These are phyloP conservation scores for Procambarus clarkii DNA, from an alignment of 1,140 invertebrate genomes.

Conservation along the genomic window DNA sequence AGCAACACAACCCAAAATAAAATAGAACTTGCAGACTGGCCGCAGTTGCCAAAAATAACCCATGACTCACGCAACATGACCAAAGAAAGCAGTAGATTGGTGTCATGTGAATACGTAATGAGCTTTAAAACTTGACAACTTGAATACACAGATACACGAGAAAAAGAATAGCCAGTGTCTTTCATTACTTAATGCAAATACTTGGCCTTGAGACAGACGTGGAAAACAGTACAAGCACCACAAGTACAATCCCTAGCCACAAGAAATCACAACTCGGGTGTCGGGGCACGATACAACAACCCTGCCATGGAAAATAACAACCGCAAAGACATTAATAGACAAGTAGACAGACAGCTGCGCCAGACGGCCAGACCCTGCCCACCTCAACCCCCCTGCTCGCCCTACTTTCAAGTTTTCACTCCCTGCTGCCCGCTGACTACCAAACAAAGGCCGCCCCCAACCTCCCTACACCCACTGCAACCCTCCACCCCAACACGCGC, in stretches of 20 bases:
- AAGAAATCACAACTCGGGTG: no score
- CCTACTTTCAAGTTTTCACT: slow-evolving; percentile 11
- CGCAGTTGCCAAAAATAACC: not conserved
- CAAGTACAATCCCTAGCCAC: no score
- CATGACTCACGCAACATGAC: not conserved
- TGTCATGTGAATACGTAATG: slow-evolving; percentile 1
- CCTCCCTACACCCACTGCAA: not conserved
- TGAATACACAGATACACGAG: no score
- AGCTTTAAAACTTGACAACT: not conserved
- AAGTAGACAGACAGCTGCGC: not conserved
- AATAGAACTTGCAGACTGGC: not conserved
- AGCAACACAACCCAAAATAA: not conserved
- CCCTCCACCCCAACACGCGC: not conserved
- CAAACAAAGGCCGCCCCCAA: not conserved
- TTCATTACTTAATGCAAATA: no score
- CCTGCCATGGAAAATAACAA: no score
- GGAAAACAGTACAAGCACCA: not conserved
- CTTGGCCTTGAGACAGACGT: no score
- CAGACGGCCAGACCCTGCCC: not conserved
- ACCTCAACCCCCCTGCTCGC: not conserved
- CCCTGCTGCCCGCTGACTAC: slow-evolving; percentile 3
- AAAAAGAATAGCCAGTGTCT: no score
- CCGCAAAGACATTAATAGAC: not conserved
- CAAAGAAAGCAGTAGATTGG: not conserved
- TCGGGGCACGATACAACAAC: no score